Evolutionary conservation across 2,888 invertebrate species (phyloP).

Genomic region (Sericinus montela): DNA sequence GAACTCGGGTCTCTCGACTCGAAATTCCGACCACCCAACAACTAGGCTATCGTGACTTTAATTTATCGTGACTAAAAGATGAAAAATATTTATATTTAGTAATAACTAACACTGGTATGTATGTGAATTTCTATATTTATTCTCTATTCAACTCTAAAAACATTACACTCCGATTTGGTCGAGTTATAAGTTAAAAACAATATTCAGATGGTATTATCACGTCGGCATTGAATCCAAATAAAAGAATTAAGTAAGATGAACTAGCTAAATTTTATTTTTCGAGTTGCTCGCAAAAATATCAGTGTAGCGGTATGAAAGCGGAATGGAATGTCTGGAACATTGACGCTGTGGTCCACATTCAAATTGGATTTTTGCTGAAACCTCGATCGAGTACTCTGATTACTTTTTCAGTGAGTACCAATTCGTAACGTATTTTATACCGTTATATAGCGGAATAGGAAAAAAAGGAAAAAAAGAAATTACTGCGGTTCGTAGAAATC

Average conservation of each 20-base stretch:
- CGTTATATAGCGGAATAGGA: neutral
- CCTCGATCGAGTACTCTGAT: neutral
- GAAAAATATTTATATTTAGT: too few relatives aligned
- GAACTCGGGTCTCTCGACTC: too few relatives aligned
- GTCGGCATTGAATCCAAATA: neutral
- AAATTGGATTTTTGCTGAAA: slow-evolving; percentile 12
- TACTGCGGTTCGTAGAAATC: neutral
- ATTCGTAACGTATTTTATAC: slow-evolving; percentile 1
- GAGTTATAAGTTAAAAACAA: too few relatives aligned
- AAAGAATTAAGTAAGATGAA: neutral
- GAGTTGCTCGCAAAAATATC: neutral
- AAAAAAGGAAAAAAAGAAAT: too few relatives aligned
- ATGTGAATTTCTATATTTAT: too few relatives aligned
- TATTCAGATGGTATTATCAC: too few relatives aligned
- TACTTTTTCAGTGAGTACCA: slow-evolving; percentile 2
- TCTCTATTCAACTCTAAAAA: too few relatives aligned
- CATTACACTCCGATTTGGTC: too few relatives aligned
- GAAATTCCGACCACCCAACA: too few relatives aligned
- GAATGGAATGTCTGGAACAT: slow-evolving; percentile 2
- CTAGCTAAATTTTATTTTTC: neutral
- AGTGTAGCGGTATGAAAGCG: neutral
- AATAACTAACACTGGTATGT: too few relatives aligned
- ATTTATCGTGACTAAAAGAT: too few relatives aligned
- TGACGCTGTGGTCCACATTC: slow-evolving; percentile 8
- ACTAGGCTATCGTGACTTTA: too few relatives aligned